Evolutionary conservation across 2,113 vertebrate genomes (phyloP).

Genomic region (Aphelocoma coerulescens): DNA sequence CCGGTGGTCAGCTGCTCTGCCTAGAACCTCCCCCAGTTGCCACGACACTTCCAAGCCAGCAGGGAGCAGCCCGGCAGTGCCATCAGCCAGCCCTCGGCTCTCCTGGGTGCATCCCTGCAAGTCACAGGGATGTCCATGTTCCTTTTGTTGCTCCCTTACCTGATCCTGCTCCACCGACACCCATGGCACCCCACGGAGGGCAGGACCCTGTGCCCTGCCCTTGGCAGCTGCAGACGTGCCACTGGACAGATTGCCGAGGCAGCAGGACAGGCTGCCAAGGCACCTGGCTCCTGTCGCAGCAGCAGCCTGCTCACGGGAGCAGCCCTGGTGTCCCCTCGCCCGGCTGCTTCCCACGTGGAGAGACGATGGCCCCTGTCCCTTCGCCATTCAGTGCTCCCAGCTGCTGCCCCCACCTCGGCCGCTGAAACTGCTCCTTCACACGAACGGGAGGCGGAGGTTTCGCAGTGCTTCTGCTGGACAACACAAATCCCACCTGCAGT

Average conservation of each 20-base stretch:
- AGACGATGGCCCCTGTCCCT: rapidly evolving
- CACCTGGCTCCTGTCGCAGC: neutral
- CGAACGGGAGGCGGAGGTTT: rapidly evolving
- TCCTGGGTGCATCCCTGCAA: neutral
- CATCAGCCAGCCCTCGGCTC: neutral
- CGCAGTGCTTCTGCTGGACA: rapidly evolving
- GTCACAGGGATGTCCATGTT: rapidly evolving
- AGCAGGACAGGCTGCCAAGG: neutral
- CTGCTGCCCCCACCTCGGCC: neutral
- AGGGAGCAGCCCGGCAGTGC: neutral
- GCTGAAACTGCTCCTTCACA: rapidly evolving
- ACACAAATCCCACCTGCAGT: neutral
- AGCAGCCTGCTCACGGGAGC: neutral
- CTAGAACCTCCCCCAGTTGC: neutral
- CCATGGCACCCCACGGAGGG: rapidly evolving
- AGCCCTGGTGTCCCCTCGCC: neutral
- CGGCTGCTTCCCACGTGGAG: rapidly evolving
- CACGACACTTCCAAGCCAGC: neutral
- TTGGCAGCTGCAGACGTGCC: neutral
- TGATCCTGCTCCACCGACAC: neutral
- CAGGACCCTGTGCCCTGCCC: neutral
- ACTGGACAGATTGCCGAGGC: neutral
- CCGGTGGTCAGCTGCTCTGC: neutral
- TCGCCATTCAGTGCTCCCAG: no score
- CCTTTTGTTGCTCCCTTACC: neutral